Percentiles rank a stretch among this genome's conserved stretches.
Conservation (phyloP, 2,113 vertebrate species). For the Daphoenositta chrysoptera region DNA sequence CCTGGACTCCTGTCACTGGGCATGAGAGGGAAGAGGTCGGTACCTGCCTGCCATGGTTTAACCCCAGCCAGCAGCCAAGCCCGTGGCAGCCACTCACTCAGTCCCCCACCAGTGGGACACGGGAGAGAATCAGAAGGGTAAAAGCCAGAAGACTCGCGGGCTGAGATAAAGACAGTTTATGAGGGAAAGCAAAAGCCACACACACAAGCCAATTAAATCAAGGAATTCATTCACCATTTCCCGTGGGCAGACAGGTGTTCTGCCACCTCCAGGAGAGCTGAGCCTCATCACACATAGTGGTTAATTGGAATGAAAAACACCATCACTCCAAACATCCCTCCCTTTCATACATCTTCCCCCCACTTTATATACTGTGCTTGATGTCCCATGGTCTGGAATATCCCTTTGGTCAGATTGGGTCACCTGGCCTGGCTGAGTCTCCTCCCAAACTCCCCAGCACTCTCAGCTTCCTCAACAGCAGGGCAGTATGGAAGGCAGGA, state of each 20-base stretch:
- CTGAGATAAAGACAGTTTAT: not conserved
- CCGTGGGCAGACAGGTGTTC: not conserved
- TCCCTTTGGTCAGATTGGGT: not conserved
- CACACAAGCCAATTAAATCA: not conserved
- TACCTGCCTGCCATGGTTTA: fast-evolving
- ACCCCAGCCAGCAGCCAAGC: not conserved
- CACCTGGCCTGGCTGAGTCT: not conserved
- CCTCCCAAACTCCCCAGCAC: not conserved
- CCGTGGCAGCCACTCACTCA: not conserved
- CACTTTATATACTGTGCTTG: not conserved
- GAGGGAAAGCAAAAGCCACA: not conserved
- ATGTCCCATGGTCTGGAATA: not conserved
- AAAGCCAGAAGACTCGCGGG: not conserved
- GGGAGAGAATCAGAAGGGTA: not conserved
- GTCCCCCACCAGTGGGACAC: not conserved
- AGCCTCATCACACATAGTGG: too few species aligned
- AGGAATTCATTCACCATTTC: not conserved
- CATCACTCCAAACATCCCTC: not conserved
- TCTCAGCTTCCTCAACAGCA: not conserved
- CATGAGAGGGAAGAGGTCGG: not conserved
- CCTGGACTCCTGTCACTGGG: not conserved
- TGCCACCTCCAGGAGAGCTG: not conserved
- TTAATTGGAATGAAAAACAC: not conserved
- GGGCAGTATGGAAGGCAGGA: not conserved
- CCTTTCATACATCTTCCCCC: not conserved